Evolutionary conservation across 2,797 vertebrate genomes (phyloP).

Genomic region (Stomatorhinus walkeri): DNA sequence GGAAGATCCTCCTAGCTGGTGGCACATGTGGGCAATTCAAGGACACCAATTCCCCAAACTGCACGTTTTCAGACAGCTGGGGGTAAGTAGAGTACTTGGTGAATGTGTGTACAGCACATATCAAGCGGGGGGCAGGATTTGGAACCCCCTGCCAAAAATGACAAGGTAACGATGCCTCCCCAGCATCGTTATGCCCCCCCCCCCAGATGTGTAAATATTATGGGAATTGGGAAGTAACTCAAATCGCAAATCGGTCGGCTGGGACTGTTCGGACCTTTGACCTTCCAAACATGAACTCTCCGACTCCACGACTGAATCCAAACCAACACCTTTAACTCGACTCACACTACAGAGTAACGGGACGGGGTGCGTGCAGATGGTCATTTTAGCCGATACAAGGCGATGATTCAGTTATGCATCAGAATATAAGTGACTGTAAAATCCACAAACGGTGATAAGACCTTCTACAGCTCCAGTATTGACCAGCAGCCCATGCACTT

Average conservation of each 20-base stretch:
- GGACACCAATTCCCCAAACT: neutral
- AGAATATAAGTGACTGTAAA: neutral
- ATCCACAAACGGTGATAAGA: neutral
- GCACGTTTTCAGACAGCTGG: neutral
- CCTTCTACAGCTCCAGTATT: neutral
- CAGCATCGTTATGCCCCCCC: neutral
- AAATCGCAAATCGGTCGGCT: neutral
- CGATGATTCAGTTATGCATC: neutral
- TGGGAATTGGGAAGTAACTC: neutral
- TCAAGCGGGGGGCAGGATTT: neutral
- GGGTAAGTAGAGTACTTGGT: neutral
- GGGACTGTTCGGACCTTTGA: neutral
- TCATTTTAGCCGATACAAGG: neutral
- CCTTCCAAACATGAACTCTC: neutral
- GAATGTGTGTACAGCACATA: neutral
- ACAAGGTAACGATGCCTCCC: neutral
- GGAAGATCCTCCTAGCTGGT: neutral
- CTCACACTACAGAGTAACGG: neutral
- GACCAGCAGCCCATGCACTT: neutral
- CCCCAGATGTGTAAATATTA: neutral
- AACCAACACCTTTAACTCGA: neutral
- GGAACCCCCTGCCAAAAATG: neutral
- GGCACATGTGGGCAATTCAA: neutral
- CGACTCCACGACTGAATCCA: neutral
- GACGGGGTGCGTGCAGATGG: neutral